Conservation (phyloP, 2,888 invertebrate genomes). For the Anodontia alba region DNA sequence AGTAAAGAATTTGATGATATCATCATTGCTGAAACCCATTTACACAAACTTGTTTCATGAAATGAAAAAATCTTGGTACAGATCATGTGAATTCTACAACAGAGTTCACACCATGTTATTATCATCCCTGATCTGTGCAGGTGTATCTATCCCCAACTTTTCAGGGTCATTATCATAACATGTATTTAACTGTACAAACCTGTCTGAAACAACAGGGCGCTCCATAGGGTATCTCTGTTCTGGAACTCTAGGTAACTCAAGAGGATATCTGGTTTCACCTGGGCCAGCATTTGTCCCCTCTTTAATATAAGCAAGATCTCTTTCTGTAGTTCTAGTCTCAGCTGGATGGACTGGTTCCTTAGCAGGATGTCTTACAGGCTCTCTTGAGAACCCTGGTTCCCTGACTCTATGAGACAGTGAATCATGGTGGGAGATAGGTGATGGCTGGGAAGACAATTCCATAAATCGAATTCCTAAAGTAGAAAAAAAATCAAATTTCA, state of each 20-base stretch:
- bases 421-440: conserved; percentile 66
- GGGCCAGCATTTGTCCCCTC: neutral
- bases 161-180: too few relatives aligned
- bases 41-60: too few relatives aligned
- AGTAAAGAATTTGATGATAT: too few relatives aligned
- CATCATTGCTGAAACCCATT: too few relatives aligned
- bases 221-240: conserved; percentile 24
- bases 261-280: conserved; percentile 16
- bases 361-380: neutral
- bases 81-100: too few relatives aligned
- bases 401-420: conserved; percentile 35
- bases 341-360: neutral
- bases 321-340: neutral
- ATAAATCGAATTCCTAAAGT: conserved; percentile 55
- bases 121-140: too few relatives aligned
- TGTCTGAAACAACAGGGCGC: conserved; percentile 45
- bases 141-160: too few relatives aligned
- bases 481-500: too few relatives aligned
- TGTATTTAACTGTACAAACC: neutral
- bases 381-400: neutral
- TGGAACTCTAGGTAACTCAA: conserved; percentile 34
- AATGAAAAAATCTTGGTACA: too few relatives aligned
- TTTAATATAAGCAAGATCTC: neutral
- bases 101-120: too few relatives aligned
- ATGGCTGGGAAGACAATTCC: conserved; percentile 70